Evolutionary conservation across 2,113 vertebrate species (phyloP).

Genomic region (Rhinichthys klamathensis): DNA sequence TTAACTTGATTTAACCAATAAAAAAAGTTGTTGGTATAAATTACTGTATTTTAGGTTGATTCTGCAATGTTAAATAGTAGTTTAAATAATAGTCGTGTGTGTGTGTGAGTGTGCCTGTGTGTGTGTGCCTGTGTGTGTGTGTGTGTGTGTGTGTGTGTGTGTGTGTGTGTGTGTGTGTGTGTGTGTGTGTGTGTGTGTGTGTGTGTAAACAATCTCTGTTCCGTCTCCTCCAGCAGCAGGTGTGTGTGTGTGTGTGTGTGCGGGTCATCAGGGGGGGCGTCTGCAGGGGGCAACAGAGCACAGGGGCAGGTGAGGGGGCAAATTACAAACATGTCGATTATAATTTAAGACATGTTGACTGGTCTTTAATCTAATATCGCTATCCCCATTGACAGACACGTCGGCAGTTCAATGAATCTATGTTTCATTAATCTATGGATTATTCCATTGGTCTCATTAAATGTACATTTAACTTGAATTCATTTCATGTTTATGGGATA

Average conservation of each 20-base stretch:
- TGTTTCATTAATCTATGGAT: too few relatives aligned
- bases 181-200: not conserved
- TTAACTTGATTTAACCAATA: too few relatives aligned
- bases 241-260: constrained; percentile 61
- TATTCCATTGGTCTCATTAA: not conserved
- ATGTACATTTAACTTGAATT: not conserved
- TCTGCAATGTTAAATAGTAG: too few relatives aligned
- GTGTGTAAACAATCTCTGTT: too few relatives aligned
- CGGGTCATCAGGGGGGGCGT: constrained; percentile 78
- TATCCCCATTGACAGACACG: constrained; percentile 65
- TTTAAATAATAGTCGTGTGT: too few relatives aligned
- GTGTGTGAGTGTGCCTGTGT: too few relatives aligned
- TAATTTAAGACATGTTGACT: constrained; percentile 76
- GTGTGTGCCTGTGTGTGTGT: too few relatives aligned
- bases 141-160: too few relatives aligned
- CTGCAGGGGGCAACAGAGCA: constrained; percentile 70
- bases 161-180: too few relatives aligned
- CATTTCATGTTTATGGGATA: not conserved
- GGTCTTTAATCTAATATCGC: constrained; percentile 74
- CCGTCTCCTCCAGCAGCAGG: too few relatives aligned
- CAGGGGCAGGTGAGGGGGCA: constrained; percentile 71
- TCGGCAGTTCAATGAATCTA: constrained; percentile 64
- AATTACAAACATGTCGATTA: constrained; percentile 81
- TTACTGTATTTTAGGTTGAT: too few relatives aligned
- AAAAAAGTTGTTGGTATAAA: too few relatives aligned